Evolutionary conservation across 37 sponge, comb jelly and placozoan genomes (phyloP).

Genomic region (Trichoplax adhaerens): DNA sequence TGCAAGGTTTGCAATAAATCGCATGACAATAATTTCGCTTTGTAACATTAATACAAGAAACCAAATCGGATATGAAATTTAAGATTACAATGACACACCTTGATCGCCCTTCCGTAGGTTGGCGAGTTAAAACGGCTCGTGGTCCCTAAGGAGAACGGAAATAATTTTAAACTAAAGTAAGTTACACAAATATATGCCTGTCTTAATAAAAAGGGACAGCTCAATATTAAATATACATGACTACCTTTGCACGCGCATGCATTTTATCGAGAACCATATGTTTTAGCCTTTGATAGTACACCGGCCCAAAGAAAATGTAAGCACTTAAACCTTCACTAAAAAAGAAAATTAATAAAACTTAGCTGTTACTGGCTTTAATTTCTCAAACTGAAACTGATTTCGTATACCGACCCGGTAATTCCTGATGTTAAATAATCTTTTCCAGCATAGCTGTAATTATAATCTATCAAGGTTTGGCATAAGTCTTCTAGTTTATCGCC

Average conservation of each 20-base stretch:
- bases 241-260: slow-evolving; percentile 75
- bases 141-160: slow-evolving; percentile 33
- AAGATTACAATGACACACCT: neutral
- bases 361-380: neutral
- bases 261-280: slow-evolving; percentile 99
- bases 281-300: slow-evolving; percentile 99
- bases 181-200: neutral
- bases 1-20: neutral
- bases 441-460: slow-evolving; percentile 91
- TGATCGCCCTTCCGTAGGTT: slow-evolving; percentile 96
- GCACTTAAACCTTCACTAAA: slow-evolving; percentile 65
- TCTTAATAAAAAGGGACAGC: neutral
- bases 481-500: slow-evolving; percentile 65
- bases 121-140: slow-evolving; percentile 81
- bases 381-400: too few species aligned
- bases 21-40: neutral
- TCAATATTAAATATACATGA: neutral
- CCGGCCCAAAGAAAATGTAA: slow-evolving; percentile 92
- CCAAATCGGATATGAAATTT: neutral
- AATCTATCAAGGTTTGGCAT: slow-evolving; percentile 49
- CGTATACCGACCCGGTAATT: slow-evolving; percentile 33
- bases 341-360: neutral
- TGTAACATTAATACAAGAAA: neutral
- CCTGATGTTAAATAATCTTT: slow-evolving; percentile 95
- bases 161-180: neutral